A percentile compares a stretch with the other conserved stretches of the same genome.
These are phyloP conservation scores for Centropus bengalensis DNA, from an alignment of 2,113 vertebrate species.

Conservation along the genomic window DNA sequence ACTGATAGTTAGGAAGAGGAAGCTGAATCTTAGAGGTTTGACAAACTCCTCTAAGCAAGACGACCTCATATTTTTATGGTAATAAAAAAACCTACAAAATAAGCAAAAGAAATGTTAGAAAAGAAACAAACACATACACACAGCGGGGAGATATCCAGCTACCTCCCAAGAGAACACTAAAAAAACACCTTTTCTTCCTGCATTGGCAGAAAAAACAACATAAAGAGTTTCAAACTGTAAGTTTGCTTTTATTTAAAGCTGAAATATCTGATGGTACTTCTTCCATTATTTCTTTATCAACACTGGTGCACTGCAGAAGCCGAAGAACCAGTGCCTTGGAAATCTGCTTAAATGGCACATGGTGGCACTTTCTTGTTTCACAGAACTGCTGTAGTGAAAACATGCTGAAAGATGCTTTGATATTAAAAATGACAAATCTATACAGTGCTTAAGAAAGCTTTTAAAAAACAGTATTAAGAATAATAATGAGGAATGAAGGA, in stretches of 20 bases:
- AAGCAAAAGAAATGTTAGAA: neutral
- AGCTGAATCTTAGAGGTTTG: constrained; percentile 26
- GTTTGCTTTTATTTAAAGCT: constrained; percentile 8
- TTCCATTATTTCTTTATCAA: neutral
- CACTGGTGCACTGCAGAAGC: neutral
- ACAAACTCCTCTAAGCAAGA: constrained; percentile 61
- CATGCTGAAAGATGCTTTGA: neutral
- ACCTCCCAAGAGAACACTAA: constrained; percentile 35
- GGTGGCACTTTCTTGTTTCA: neutral
- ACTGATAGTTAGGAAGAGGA: constrained; percentile 25
- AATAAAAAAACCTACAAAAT: neutral
- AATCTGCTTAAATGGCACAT: neutral
- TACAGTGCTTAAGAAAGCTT: neutral
- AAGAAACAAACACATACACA: constrained; percentile 27
- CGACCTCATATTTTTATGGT: neutral
- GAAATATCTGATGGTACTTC: neutral
- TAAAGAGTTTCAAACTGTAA: neutral
- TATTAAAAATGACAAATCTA: neutral
- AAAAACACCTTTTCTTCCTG: neutral
- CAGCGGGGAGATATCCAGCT: constrained; percentile 14
- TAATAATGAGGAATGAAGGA: neutral
- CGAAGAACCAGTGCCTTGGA: neutral
- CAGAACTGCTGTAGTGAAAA: neutral
- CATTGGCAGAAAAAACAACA: neutral
- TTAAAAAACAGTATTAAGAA: neutral